Evolutionary conservation across 2,888 invertebrate species (phyloP).

Genomic region (Apeira syringaria): DNA sequence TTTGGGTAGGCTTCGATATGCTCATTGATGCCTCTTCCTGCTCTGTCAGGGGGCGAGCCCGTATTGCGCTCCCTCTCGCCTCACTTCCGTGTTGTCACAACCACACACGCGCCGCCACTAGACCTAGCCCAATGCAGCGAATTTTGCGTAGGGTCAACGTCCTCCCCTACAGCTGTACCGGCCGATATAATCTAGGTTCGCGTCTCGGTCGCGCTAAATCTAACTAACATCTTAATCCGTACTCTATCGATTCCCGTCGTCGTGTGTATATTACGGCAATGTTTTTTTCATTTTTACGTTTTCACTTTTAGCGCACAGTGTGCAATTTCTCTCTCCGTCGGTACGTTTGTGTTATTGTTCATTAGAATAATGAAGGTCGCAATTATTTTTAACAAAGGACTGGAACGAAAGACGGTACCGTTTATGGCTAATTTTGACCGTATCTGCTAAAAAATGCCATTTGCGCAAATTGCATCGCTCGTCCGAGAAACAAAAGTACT

Average conservation of each 20-base stretch:
- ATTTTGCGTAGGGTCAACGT: conserved; percentile 84
- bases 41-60: conserved; percentile 57
- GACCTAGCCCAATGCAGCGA: conserved; percentile 84
- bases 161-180: conserved; percentile 62
- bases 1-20: conserved; percentile 81
- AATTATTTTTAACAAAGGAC: conserved; percentile 39
- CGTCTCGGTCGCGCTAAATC: conserved; percentile 47
- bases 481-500: conserved; percentile 44
- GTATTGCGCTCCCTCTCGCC: conserved; percentile 66
- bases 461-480: conserved; percentile 70
- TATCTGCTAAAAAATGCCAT: conserved; percentile 61
- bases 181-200: conserved; percentile 37
- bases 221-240: conserved; percentile 48
- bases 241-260: conserved; percentile 22
- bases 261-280: conserved; percentile 20
- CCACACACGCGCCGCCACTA: conserved; percentile 79
- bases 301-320: conserved; percentile 56
- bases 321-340: conserved; percentile 53
- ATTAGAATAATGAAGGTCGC: conserved; percentile 40
- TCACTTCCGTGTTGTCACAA: conserved; percentile 72
- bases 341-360: conserved; percentile 43
- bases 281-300: conserved; percentile 40
- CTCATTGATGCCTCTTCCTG: conserved; percentile 80
- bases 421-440: conserved; percentile 54
- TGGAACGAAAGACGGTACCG: conserved; percentile 43